Conservation (phyloP, 2,113 vertebrate genomes). For the Hymenochirus boettgeri region DNA sequence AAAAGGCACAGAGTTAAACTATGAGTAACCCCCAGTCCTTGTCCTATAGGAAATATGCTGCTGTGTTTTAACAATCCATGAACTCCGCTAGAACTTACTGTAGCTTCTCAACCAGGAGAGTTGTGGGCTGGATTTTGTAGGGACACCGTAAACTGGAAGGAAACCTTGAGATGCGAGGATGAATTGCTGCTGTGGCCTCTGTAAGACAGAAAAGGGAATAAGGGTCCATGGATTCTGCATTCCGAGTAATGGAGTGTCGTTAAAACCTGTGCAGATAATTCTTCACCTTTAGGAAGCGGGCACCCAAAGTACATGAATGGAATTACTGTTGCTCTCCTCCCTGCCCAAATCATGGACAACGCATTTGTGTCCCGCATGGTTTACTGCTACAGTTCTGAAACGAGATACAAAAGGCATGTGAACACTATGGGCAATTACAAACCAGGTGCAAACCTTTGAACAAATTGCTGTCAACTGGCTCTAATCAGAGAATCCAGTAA, state of each 20-base stretch:
- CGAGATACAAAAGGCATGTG: not conserved
- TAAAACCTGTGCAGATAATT: constrained; percentile 14
- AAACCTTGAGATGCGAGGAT: constrained; percentile 61
- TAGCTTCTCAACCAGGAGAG: constrained; percentile 52
- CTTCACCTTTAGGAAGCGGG: constrained; percentile 62
- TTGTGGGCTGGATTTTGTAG: constrained; percentile 53
- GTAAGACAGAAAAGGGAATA: not conserved
- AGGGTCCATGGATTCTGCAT: no score
- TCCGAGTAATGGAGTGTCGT: no score
- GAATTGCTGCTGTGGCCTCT: constrained; percentile 58
- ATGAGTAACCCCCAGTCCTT: no score
- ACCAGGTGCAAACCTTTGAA: no score
- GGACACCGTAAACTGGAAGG: constrained; percentile 62
- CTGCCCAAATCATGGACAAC: constrained; percentile 56
- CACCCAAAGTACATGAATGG: constrained; percentile 57
- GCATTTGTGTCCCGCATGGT: constrained; percentile 60
- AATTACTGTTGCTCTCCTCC: constrained; percentile 68
- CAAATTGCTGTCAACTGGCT: no score
- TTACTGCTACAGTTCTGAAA: constrained; percentile 62
- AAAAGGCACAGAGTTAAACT: no score
- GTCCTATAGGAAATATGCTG: no score
- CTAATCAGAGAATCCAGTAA: no score
- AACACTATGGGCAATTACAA: no score
- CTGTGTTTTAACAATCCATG: no score
- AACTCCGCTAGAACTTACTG: constrained; percentile 50